These are phyloP conservation scores for Anabas testudineus DNA, from an alignment of 2,797 vertebrate species.

Conservation along the genomic window DNA sequence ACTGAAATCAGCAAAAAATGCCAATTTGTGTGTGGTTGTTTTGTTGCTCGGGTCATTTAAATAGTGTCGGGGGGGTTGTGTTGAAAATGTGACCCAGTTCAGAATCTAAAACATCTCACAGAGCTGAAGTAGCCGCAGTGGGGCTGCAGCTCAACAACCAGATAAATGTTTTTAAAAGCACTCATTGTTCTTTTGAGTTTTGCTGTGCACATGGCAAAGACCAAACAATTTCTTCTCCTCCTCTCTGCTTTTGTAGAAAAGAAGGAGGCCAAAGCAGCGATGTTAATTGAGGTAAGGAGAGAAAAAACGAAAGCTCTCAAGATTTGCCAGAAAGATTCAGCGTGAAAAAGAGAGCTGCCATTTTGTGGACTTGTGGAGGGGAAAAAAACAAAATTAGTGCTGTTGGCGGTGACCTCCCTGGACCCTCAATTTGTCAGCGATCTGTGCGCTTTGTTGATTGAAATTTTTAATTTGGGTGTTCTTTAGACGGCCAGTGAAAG, in stretches of 20 bases:
- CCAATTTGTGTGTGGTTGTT: slow-evolving; percentile 24
- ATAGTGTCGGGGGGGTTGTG: slow-evolving; percentile 4
- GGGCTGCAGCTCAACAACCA: slow-evolving; percentile 80
- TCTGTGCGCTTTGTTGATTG: slow-evolving; percentile 91
- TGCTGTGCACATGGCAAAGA: slow-evolving; percentile 74
- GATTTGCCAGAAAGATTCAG: slow-evolving; percentile 84
- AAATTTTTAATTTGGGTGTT: slow-evolving; percentile 96
- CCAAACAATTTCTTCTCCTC: slow-evolving; percentile 64
- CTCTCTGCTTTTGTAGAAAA: slow-evolving; percentile 51
- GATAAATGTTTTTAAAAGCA: slow-evolving; percentile 88
- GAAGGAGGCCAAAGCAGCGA: slow-evolving; percentile 72
- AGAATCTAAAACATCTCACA: slow-evolving; percentile 78
- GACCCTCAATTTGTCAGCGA: slow-evolving; percentile 92
- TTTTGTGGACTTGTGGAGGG: slow-evolving; percentile 74
- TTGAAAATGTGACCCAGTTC: slow-evolving; percentile 79
- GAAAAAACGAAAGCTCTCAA: slow-evolving; percentile 81
- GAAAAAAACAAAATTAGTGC: slow-evolving; percentile 76
- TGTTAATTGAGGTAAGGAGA: slow-evolving; percentile 85
- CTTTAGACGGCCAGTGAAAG: slow-evolving; percentile 90
- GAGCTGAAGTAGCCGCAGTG: slow-evolving; percentile 81
- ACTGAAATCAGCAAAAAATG: slow-evolving; percentile 16
- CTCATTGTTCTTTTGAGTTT: slow-evolving; percentile 89
- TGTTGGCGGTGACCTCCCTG: slow-evolving; percentile 83
- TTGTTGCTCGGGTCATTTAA: slow-evolving; percentile 47
- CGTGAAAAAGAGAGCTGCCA: slow-evolving; percentile 84